Evolutionary conservation across 1,140 invertebrate genomes (phyloP), one percentile per base, ranked within the genome.

Genomic region (Euglossa dilemma): DNA sequence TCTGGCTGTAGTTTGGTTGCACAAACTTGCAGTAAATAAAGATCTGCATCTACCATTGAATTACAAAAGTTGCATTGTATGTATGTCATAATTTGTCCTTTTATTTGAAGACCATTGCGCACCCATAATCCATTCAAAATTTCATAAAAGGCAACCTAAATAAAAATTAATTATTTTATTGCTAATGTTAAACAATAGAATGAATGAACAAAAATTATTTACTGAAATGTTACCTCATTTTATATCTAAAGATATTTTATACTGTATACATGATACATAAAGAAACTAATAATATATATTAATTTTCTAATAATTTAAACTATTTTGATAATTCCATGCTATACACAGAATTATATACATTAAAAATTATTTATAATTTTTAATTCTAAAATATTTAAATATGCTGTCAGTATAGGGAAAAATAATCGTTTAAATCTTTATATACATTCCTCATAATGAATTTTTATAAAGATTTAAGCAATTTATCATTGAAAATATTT

Each of bases 31-130:
- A 99, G 93, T 69, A 99, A 96, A 95, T 98, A 99, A 59, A 99
- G 95, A 95, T 99, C 99, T 89, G 98, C 97, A 94, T 99, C 99
- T 0, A 99, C 97, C 97, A 99, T 99, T 3, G 98, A 99, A 94
- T 99, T 99, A 94, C 98, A 99, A 94, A 99, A 99, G 94, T 99
- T 99, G 82, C 98, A 98, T 93, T 99, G 99, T 86, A 99, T 98
- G 92, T 99, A 99, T 28, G 99, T 99, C 98, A 99, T 99, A 9
- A 98, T 98, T 95, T 99, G 98, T 20, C 98, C 98, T 94, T 98
- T 98, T 87, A 99, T 99, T 95, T 99, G 99, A 2, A 99, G 95
- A 1, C 99, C 99, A 95, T 99, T 99, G 74, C 98, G 95, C 47
- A 99, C 98, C 99, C 99, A 99, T 89, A 99, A 96, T 20, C 98